These are phyloP conservation scores for Hypotaenidia okinawae DNA, from an alignment of 2,797 vertebrate genomes.

Conservation along the genomic window DNA sequence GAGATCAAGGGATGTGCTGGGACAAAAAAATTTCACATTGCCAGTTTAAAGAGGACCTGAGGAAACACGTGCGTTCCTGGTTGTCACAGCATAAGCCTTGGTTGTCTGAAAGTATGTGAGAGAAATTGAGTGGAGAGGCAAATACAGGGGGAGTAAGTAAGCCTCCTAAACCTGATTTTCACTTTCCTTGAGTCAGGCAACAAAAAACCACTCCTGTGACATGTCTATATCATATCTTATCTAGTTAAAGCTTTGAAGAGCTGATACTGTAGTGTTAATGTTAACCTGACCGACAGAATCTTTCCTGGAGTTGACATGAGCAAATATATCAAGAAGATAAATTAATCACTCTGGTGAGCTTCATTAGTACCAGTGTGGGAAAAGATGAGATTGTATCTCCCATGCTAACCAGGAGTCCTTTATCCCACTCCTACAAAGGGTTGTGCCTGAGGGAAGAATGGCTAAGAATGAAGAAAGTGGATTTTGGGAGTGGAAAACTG, in stretches of 20 bases:
- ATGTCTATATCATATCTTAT: neutral
- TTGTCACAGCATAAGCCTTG: neutral
- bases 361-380: neutral
- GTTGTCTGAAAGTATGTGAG: neutral
- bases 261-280: neutral
- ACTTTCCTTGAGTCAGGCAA: neutral
- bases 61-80: neutral
- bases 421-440: accelerated
- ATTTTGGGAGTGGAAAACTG: neutral
- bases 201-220: neutral
- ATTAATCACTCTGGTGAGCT: neutral
- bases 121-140: neutral
- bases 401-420: neutral
- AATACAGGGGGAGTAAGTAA: neutral
- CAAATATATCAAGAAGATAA: neutral
- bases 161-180: neutral
- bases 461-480: neutral
- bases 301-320: neutral
- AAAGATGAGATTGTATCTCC: neutral
- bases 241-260: slow-evolving; percentile 10
- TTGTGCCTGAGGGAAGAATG: neutral
- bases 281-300: slow-evolving; percentile 23
- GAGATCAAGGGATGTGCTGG: neutral
- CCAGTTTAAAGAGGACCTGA: neutral
- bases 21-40: neutral